These are phyloP conservation scores for Lipotes vexillifer DNA, from an alignment of 2,113 vertebrate species.

Conservation along the genomic window DNA sequence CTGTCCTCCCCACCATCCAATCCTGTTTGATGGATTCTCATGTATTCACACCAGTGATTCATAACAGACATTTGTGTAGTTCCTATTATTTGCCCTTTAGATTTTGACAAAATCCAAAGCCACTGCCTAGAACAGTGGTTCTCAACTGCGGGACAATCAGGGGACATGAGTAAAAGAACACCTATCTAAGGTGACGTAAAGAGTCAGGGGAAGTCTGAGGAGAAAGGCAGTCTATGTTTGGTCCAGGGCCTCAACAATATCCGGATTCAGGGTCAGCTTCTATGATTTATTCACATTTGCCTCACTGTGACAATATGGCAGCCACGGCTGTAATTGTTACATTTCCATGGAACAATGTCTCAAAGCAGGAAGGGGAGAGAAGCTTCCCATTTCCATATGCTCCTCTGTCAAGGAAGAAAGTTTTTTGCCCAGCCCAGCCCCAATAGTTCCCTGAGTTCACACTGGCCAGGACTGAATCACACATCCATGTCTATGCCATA, in stretches of 20 bases:
- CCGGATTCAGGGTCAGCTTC: background rate
- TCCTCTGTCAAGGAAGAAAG: background rate
- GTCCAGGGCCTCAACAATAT: background rate
- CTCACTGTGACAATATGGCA: background rate
- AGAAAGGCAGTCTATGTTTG: background rate
- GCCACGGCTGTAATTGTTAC: background rate
- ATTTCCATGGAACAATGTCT: background rate
- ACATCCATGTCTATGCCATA: background rate
- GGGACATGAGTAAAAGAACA: background rate
- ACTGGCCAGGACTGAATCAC: background rate
- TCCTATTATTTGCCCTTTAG: background rate
- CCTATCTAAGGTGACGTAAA: background rate
- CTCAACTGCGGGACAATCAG: background rate
- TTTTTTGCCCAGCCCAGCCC: background rate
- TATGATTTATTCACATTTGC: background rate
- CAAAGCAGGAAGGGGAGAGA: background rate
- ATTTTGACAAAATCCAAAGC: constrained; percentile 12
- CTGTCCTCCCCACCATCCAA: background rate
- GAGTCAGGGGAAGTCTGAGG: background rate
- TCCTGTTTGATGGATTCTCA: background rate
- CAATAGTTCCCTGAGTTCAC: background rate
- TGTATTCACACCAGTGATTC: background rate
- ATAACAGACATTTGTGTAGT: background rate
- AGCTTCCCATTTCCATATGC: background rate
- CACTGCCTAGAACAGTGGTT: background rate